These are phyloP conservation scores for Poecile atricapillus DNA, from an alignment of 2,113 vertebrate genomes.

Conservation along the genomic window DNA sequence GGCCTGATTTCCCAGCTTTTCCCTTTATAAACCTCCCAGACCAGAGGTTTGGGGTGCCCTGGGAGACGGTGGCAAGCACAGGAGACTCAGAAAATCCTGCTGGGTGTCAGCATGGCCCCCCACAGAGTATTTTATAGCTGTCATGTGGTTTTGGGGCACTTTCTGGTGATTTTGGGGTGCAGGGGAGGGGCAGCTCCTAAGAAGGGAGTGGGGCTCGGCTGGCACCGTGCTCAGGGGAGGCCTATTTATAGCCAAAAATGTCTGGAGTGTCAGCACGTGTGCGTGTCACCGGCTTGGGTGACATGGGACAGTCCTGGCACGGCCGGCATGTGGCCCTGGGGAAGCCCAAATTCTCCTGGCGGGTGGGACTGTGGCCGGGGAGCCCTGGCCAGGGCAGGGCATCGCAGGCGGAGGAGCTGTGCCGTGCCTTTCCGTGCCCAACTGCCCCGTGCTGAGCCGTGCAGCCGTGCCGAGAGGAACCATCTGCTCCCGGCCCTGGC, in stretches of 20 bases:
- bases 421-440: not conserved
- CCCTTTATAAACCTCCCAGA: not conserved
- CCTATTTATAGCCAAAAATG: slow-evolving; percentile 64
- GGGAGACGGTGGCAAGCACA: not conserved
- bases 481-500: not conserved
- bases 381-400: not conserved
- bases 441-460: accelerated
- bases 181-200: not conserved
- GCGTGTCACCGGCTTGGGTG: slow-evolving; percentile 29
- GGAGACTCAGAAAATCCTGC: not conserved
- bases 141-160: accelerated
- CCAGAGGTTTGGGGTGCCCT: not conserved
- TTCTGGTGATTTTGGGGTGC: not conserved
- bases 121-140: accelerated
- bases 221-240: not conserved
- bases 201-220: not conserved
- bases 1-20: not conserved
- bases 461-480: not conserved
- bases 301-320: slow-evolving; percentile 30
- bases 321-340: not conserved
- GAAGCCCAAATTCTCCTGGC: not conserved
- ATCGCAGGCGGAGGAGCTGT: not conserved
- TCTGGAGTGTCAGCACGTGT: slow-evolving; percentile 41
- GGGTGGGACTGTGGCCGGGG: not conserved
- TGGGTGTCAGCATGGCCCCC: accelerated